Conservation (phyloP, 1,140 invertebrate genomes). For the Cardiocondyla obscurior region DNA sequence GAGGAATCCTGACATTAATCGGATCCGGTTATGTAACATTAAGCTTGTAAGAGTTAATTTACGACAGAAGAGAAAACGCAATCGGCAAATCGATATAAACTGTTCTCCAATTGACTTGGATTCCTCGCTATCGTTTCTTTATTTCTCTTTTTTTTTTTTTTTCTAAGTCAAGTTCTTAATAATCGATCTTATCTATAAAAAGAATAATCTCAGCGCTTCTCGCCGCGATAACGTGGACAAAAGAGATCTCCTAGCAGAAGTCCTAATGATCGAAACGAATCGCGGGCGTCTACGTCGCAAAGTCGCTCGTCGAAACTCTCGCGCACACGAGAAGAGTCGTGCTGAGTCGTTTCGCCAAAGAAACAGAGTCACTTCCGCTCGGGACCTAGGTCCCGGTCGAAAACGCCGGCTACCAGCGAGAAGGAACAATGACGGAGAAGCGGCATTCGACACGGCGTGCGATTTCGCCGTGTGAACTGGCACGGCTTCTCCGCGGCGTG, state of each 20-base stretch:
- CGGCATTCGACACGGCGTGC: conserved; percentile 11
- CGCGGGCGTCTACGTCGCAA: not conserved
- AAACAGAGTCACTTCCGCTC: conserved; percentile 4
- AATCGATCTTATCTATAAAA: not conserved
- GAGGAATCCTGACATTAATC: not conserved
- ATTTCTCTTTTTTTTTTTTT: not conserved
- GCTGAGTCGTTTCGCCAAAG: not conserved
- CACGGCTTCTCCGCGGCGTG: not conserved
- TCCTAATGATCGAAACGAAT: not conserved
- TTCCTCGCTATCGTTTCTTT: not conserved
- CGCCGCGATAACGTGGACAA: not conserved
- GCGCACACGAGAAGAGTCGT: no score
- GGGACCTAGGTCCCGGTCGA: not conserved
- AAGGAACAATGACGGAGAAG: conserved; percentile 9
- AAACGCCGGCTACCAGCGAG: not conserved
- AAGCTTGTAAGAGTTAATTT: not conserved
- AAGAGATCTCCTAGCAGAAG: not conserved
- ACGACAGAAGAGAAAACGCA: not conserved
- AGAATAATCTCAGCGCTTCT: not conserved
- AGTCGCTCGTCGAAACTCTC: not conserved
- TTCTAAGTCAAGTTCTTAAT: not conserved
- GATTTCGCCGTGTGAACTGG: conserved; percentile 15
- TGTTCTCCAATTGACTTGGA: not conserved
- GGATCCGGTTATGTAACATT: not conserved
- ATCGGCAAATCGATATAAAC: not conserved